Evolutionary conservation across 2,888 invertebrate species (phyloP).

Genomic region (Tanytarsus gracilentus): DNA sequence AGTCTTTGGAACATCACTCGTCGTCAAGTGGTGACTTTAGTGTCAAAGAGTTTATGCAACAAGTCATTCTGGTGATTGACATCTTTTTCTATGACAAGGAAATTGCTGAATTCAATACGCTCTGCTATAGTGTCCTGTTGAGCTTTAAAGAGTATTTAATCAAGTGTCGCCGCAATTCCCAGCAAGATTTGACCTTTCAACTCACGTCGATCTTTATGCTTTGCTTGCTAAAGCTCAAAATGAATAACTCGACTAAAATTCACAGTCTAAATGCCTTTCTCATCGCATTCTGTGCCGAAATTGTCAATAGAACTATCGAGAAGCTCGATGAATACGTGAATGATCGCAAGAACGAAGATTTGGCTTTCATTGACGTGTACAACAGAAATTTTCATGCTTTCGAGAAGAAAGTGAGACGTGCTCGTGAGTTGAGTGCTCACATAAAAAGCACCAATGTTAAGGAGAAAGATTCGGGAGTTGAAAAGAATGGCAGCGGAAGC

Average conservation of each 20-base stretch:
- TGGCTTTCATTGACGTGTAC: constrained; percentile 39
- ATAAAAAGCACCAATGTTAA: too few relatives aligned
- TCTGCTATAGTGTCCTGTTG: constrained; percentile 60
- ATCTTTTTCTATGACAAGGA: constrained; percentile 48
- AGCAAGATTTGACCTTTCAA: constrained; percentile 64
- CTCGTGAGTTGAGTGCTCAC: constrained; percentile 4
- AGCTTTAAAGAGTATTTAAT: constrained; percentile 64
- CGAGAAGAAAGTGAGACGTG: constrained; percentile 15
- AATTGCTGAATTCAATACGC: constrained; percentile 54
- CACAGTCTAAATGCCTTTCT: constrained; percentile 78
- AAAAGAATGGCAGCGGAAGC: constrained; percentile 11
- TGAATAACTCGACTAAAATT: constrained; percentile 64
- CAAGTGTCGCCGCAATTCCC: constrained; percentile 51
- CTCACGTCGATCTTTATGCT: constrained; percentile 73
- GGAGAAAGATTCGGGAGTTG: constrained; percentile 23
- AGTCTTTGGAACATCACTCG: constrained; percentile 49
- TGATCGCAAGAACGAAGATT: constrained; percentile 39
- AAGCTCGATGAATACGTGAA: constrained; percentile 41
- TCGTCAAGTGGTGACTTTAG: constrained; percentile 43
- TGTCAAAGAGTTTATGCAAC: constrained; percentile 46
- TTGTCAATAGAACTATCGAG: constrained; percentile 46
- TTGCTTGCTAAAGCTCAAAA: constrained; percentile 66
- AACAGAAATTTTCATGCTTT: constrained; percentile 31
- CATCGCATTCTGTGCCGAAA: constrained; percentile 62
- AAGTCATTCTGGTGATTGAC: constrained; percentile 45